Evolutionary conservation across 2,113 vertebrate species (phyloP), one percentile per base, ranked within the genome.

Genomic region (Phalacrocorax pelagicus): DNA sequence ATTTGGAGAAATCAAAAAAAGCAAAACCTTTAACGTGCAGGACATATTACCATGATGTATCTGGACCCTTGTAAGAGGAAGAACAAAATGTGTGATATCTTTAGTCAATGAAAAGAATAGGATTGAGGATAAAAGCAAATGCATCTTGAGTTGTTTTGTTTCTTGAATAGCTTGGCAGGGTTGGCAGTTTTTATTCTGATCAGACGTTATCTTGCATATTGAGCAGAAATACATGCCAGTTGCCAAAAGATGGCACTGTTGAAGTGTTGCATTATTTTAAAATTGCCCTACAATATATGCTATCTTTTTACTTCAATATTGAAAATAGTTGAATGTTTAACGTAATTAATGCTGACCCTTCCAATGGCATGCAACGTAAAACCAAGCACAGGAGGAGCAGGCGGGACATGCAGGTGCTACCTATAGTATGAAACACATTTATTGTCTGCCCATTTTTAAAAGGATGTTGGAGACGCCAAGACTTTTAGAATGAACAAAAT

Each of bases 161-260:
- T 63, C 69, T 88, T 59, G 20, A 83, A 27, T 30, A n/a, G 23
- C 32, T 90, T 78, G 34, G 49, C 69, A 58, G 8, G 4, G 2
- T 42, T 27, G 26, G 18, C 30, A 47, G 36, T 58, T 81, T 83
- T 92, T 69, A 84, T 91, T 86, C 63, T 89, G 51, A 55, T 81
- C 44, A 66, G 34, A 46, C 23, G 11, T 51, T 65, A 16, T 42
- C 18, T 34, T 80, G 38, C 59, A 22, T 51, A 3, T 42, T 55
- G 59, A 84, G 51, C n/a, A 57, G 90, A 71, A 89, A 59, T 95
- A n/a, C 61, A 11, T 40, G 2, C 3, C 15, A 75, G 66, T 54
- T 85, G 49, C 95, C 98, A 97, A 97, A 96, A 98, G 98, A 96
- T 98, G 98, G 98, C 98, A 96, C 92, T 98, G 79, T 98, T 98